A percentile compares a stretch with the other conserved stretches of the same genome.
Conservation (phyloP, 2,797 vertebrate species). For the Acanthiza pusilla region DNA sequence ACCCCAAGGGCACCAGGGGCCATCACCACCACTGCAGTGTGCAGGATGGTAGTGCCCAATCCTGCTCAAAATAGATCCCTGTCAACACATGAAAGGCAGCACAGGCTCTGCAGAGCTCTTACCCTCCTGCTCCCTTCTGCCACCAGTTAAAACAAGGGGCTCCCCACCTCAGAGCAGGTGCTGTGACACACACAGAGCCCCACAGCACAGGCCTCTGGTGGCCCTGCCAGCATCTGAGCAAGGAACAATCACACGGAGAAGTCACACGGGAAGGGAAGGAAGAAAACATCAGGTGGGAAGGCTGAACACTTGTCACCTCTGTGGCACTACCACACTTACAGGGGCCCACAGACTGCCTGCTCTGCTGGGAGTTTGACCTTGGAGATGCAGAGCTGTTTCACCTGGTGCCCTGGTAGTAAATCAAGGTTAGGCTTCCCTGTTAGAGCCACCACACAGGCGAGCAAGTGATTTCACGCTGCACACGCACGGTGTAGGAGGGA, state of each 20-base stretch:
- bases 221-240: fast-evolving
- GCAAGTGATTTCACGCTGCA: neutral
- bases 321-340: neutral
- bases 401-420: neutral
- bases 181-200: fast-evolving
- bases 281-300: neutral
- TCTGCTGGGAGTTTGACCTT: neutral
- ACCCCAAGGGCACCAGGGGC: neutral
- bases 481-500: neutral
- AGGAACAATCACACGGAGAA: neutral
- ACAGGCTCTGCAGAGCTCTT: neutral
- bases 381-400: neutral
- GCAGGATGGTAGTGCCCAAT: neutral
- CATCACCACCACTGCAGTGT: neutral
- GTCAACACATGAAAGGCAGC: neutral
- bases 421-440: neutral
- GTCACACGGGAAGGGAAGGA: neutral
- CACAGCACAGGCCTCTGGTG: fast-evolving
- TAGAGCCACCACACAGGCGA: fast-evolving
- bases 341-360: neutral
- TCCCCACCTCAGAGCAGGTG: fast-evolving
- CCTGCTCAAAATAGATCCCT: neutral
- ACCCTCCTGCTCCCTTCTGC: neutral
- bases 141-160: neutral
- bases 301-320: neutral